Evolutionary conservation across 2,888 invertebrate genomes (phyloP).

Genomic region (Orthosia gothica): DNA sequence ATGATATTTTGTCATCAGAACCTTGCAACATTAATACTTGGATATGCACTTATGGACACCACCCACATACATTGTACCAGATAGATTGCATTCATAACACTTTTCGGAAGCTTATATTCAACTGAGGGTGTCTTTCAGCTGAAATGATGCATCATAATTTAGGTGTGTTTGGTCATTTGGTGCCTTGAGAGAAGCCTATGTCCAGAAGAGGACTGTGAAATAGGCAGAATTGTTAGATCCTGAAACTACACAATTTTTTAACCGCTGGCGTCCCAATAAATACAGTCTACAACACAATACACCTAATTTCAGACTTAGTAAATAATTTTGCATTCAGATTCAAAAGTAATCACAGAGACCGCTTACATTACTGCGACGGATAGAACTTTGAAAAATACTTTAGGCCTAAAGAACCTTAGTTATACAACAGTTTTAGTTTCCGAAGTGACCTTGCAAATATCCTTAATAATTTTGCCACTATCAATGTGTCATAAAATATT

Average conservation of each 20-base stretch:
- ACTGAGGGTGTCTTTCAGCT: neutral
- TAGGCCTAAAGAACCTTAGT: slow-evolving; percentile 65
- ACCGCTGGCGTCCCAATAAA: slow-evolving; percentile 39
- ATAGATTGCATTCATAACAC: neutral
- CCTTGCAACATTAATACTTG: neutral
- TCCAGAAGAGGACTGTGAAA: neutral
- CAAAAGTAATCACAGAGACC: slow-evolving; percentile 63
- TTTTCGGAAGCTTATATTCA: neutral
- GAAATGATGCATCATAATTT: neutral
- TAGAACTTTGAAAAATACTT: slow-evolving; percentile 53
- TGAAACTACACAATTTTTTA: neutral
- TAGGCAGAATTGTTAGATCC: neutral
- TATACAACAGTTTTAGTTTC: slow-evolving; percentile 57
- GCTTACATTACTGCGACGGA: slow-evolving; percentile 68
- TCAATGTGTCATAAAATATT: slow-evolving; percentile 76
- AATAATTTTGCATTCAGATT: slow-evolving; percentile 67
- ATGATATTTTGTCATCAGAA: neutral
- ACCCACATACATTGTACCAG: too few species aligned
- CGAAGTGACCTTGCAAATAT: slow-evolving; percentile 31
- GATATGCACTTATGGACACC: neutral
- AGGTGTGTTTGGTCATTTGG: neutral
- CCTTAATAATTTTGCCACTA: slow-evolving; percentile 46
- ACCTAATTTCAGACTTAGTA: slow-evolving; percentile 59
- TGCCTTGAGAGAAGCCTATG: neutral
- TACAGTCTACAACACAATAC: slow-evolving; percentile 56